A percentile compares a stretch with the other conserved stretches of the same genome.
Conservation (phyloP, 92 coral and sea anemone species). For the Zoanthus sansibaricus region DNA sequence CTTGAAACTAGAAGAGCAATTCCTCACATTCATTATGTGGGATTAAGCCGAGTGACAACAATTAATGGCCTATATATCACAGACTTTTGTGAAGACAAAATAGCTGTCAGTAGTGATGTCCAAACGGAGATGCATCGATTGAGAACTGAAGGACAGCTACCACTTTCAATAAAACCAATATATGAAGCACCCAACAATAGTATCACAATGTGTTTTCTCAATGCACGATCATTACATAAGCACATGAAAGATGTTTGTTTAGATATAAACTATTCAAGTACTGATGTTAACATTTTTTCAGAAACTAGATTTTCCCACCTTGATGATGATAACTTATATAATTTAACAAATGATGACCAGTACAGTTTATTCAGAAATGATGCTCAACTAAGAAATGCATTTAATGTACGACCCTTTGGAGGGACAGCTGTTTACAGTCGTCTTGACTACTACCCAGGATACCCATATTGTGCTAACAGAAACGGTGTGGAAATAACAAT, state of each 20-base stretch:
- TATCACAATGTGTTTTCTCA: slow-evolving; percentile 49
- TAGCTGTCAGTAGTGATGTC: neutral
- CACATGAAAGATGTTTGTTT: slow-evolving; percentile 46
- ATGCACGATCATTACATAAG: slow-evolving; percentile 53
- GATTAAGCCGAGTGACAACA: neutral
- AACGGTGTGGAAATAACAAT: slow-evolving; percentile 70
- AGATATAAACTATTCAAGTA: slow-evolving; percentile 47
- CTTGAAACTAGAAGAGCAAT: neutral
- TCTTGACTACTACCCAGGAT: slow-evolving; percentile 65
- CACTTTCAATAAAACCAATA: slow-evolving; percentile 43
- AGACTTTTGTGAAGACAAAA: neutral
- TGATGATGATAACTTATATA: slow-evolving; percentile 46
- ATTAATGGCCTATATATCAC: neutral
- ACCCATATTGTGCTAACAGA: slow-evolving; percentile 68
- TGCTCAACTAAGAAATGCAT: slow-evolving; percentile 22
- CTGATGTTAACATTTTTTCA: slow-evolving; percentile 37
- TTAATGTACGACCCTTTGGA: slow-evolving; percentile 46
- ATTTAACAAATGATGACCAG: slow-evolving; percentile 33
- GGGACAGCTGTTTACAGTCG: neutral
- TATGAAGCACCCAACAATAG: slow-evolving; percentile 33
- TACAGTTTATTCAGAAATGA: slow-evolving; percentile 51
- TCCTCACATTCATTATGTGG: neutral
- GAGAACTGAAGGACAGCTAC: neutral
- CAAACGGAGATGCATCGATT: too few relatives aligned
- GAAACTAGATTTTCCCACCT: neutral